A percentile compares a stretch with the other conserved stretches of the same genome.
Evolutionary conservation across 2,888 invertebrate genomes (phyloP).

Genomic region (Parapristionchus giblindavisi): DNA sequence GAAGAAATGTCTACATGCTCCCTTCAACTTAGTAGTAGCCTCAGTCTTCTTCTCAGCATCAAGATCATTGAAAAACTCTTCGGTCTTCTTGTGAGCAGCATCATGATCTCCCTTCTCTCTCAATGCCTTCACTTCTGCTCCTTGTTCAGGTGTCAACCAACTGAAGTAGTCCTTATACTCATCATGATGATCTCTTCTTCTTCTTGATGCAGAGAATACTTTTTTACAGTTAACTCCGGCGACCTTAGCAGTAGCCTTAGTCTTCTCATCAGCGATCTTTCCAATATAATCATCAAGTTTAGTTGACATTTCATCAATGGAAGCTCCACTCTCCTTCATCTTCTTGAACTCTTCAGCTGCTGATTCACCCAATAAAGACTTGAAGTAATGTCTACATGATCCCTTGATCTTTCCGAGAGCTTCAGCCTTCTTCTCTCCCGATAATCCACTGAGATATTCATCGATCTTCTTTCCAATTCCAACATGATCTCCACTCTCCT

Average conservation of each 20-base stretch:
- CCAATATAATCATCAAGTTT: conserved; percentile 42
- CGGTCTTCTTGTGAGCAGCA: conserved; percentile 45
- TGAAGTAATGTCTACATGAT: conserved; percentile 37
- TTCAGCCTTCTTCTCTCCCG: conserved; percentile 44
- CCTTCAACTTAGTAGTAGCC: conserved; percentile 37
- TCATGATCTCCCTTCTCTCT: conserved; percentile 34
- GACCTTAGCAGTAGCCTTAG: background rate
- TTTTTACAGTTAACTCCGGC: conserved; percentile 39
- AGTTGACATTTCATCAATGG: conserved; percentile 1
- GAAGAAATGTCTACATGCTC: conserved; percentile 40
- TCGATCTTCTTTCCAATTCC: background rate
- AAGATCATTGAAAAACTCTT: conserved; percentile 42
- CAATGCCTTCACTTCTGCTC: conserved; percentile 25
- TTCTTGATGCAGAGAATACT: conserved; percentile 31
- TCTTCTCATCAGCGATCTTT: conserved; percentile 41
- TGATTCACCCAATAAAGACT: conserved; percentile 50
- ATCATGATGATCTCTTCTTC: conserved; percentile 31
- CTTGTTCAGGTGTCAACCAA: conserved; percentile 38
- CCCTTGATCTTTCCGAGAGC: conserved; percentile 42
- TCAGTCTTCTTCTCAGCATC: conserved; percentile 36
- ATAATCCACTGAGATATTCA: conserved; percentile 26
- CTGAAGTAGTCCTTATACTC: conserved; percentile 37
- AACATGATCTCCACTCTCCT: conserved; percentile 23
- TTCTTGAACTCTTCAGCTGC: conserved; percentile 47
- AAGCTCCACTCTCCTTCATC: conserved; percentile 54